Evolutionary conservation across 2,113 vertebrate species (phyloP), one percentile per base, ranked within the genome.

Genomic region (Passer domesticus): DNA sequence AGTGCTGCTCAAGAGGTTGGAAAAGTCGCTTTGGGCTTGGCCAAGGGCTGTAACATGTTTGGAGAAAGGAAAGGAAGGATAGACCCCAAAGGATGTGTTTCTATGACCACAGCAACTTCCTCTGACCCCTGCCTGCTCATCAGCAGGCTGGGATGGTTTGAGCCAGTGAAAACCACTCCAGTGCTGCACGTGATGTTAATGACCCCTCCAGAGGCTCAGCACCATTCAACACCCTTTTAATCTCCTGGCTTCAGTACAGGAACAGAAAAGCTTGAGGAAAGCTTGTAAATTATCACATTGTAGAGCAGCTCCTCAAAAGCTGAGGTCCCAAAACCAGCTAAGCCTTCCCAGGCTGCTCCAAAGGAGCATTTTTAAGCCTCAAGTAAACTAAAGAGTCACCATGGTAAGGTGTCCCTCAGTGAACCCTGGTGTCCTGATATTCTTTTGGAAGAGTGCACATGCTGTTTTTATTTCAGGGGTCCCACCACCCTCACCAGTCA

Each of bases 161-260:
- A 87, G 69, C 74, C 92, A 91, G 83, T 91, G 94, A 69, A 89
- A 95, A 91, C 67, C 89, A 73, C 67, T 66, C 41, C 50, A 87
- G 66, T 11, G 20, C 49, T 3, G 8, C 77, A 77, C 0, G 2
- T 75, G 81, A 94, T 49, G 81, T 55, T 85, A 87, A 83, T 87
- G 89, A 78, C 46, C 67, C 83, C 91, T 76, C 81, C 55, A 79
- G 94, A 91, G 91, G 81, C 93, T 85, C 91, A 83, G 81, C 53
- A 73, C 77, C 70, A 91, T 95, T 96, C 92, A 95, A 87, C 93
- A 87, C 41, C 23, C 74, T 87, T 87, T 85, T 87, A 79, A 92
- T 85, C 58, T 92, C 62, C 89, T 94, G 81, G 84, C 15, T 0
- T 77, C 66, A 24, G 80, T 22, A 66, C 58, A 90, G 70, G 46